Evolutionary conservation across 2,797 vertebrate genomes (phyloP).

Genomic region (Chromis chromis): DNA sequence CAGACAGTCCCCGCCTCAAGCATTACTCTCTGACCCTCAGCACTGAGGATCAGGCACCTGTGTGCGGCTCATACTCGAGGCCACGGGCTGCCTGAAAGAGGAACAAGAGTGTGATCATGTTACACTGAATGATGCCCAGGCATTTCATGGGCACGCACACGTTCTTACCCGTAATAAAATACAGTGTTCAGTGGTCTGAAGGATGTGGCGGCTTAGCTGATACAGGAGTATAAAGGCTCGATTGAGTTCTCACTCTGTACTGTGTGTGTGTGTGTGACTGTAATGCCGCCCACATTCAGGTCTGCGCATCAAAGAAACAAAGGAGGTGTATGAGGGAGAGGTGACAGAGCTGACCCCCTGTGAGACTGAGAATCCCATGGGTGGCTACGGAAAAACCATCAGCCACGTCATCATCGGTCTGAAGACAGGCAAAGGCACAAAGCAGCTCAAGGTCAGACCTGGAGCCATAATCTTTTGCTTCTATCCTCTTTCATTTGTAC

Average conservation of each 20-base stretch:
- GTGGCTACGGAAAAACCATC: constrained; percentile 98
- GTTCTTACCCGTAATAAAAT: constrained; percentile 53
- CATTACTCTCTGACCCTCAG: constrained; percentile 49
- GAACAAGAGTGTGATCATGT: constrained; percentile 57
- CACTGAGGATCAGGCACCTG: constrained; percentile 68
- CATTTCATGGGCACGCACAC: constrained; percentile 40
- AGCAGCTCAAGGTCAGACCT: constrained; percentile 93
- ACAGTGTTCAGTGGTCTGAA: constrained; percentile 19
- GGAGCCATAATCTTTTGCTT: neutral
- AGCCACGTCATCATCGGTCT: constrained; percentile 98
- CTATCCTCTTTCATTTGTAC: neutral
- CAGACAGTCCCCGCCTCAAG: constrained; percentile 47
- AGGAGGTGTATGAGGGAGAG: constrained; percentile 99
- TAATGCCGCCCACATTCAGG: constrained; percentile 80
- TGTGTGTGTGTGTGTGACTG: constrained; percentile 23
- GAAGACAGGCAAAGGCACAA: constrained; percentile 98
- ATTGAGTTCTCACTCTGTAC: constrained; percentile 48
- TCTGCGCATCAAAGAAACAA: constrained; percentile 97
- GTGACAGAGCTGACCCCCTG: constrained; percentile 98
- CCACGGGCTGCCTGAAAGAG: constrained; percentile 39
- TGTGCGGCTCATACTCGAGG: constrained; percentile 40
- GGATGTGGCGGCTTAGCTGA: constrained; percentile 30
- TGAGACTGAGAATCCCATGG: constrained; percentile 99
- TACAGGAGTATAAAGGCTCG: constrained; percentile 46
- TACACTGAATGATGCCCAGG: constrained; percentile 48